Conservation (phyloP, 2,113 vertebrate genomes). For the Callipepla squamata region DNA sequence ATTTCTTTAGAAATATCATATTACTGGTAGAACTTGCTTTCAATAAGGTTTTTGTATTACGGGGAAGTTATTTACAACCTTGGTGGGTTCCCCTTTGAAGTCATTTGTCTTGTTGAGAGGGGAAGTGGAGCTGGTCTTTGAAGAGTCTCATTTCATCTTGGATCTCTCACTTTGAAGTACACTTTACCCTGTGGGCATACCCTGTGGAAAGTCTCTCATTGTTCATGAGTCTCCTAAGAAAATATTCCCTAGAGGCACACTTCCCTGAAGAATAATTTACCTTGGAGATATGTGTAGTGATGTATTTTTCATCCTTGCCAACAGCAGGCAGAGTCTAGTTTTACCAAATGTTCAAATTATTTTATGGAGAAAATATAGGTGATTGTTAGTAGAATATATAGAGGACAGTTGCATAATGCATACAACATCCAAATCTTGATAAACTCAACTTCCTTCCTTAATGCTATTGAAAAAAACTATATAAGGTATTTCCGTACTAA, state of each 20-base stretch:
- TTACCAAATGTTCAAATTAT: background rate
- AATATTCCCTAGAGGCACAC: constrained; percentile 55
- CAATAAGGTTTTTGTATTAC: constrained; percentile 57
- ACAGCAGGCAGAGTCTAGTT: constrained; percentile 54
- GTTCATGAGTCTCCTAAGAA: constrained; percentile 66
- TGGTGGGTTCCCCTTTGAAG: constrained; percentile 69
- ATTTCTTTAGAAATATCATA: constrained; percentile 58
- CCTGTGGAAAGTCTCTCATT: constrained; percentile 69
- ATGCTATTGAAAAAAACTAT: background rate
- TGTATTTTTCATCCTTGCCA: constrained; percentile 70
- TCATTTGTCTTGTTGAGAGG: constrained; percentile 71
- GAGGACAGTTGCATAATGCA: background rate
- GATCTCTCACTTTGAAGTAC: constrained; percentile 68
- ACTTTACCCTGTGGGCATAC: constrained; percentile 58
- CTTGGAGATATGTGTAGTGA: constrained; percentile 47
- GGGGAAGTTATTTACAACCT: constrained; percentile 64
- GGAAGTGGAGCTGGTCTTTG: constrained; percentile 64
- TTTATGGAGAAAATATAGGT: background rate
- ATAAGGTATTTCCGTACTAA: background rate
- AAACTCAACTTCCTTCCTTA: constrained; percentile 6
- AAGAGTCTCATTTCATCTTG: constrained; percentile 70
- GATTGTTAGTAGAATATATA: background rate
- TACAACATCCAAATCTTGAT: constrained; percentile 7
- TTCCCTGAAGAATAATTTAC: constrained; percentile 66
- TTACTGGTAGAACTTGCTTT: constrained; percentile 44